Evolutionary conservation across 2,888 invertebrate genomes (phyloP).

Genomic region (Sinelater perroti): DNA sequence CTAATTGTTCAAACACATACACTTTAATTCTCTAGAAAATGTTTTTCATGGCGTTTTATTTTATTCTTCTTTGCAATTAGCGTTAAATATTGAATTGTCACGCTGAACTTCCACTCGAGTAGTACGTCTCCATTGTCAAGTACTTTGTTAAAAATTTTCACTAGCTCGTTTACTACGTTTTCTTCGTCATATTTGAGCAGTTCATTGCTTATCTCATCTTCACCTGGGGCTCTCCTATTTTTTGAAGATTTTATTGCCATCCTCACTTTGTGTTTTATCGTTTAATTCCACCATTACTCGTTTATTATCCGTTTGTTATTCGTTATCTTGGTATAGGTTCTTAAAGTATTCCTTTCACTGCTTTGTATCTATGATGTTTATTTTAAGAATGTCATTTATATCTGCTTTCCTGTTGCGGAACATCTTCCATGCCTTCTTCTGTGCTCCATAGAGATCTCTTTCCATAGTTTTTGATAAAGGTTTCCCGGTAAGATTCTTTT

Average conservation of each 20-base stretch:
- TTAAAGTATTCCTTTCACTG: neutral
- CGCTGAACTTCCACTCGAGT: neutral
- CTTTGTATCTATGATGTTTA: too few species aligned
- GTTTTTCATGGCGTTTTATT: too few species aligned
- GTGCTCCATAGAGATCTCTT: neutral
- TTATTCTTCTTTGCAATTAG: too few species aligned
- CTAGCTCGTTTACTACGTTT: neutral
- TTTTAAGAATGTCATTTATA: neutral
- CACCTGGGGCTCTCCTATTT: too few species aligned
- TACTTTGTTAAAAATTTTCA: neutral
- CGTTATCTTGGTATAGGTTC: neutral
- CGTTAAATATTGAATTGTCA: too few species aligned
- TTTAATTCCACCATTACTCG: neutral
- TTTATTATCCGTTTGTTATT: neutral
- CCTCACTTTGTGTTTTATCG: neutral
- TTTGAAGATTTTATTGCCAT: neutral
- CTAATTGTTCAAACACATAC: too few species aligned
- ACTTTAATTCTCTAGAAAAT: too few species aligned
- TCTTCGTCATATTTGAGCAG: neutral
- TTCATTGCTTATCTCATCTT: neutral
- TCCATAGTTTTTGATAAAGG: neutral
- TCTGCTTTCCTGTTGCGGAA: neutral
- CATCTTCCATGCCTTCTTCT: neutral
- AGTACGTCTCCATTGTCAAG: neutral
- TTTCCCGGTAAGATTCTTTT: constrained; percentile 1